Evolutionary conservation across 2,113 vertebrate species (phyloP), one percentile per base, ranked within the genome.

Genomic region (Barbus barbus): DNA sequence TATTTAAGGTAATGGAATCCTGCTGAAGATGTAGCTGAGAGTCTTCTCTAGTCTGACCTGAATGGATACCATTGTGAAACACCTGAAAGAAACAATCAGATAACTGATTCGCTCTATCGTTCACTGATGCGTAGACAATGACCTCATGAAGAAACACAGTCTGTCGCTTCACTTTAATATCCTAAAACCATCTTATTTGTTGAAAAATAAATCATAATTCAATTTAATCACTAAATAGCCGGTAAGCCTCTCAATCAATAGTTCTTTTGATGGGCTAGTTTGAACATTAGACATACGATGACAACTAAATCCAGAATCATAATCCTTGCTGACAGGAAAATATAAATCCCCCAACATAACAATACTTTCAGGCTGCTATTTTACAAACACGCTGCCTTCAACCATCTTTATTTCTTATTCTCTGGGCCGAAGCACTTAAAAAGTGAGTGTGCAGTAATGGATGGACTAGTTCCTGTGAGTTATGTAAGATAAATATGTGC

Each of bases 391-490:
- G 26, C 60, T 33, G 92, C 91, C 95, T 86, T 86, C 88, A 87
- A 75, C 51, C 65, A 72, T 71, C 78, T 87, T 85, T 84, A 90
- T 83, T 87, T 76, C 77, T 80, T 67, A 80, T 84, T 81, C 74
- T 80, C 78, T 51, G 81, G 83, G 82, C 76, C 81, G 77, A 81
- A 63, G 75, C 80, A 81, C 83, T 90, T 74, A 71, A 85, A 79
- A 86, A 79, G 65, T 81, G 76, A 83, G 85, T 89, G 89, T 78
- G 79, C 87, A 90, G 85, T 86, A 90, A 81, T 78, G 56, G 87
- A 90, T 84, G 85, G 88, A 89, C 84, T 86, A 89, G 82, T 90
- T 91, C 87, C 87, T 88, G 56, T 72, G 14, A 88, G 86, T 91
- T 90, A 88, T 90, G 85, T 89, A 89, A 92, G 87, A 92, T 84